Percentiles rank a stretch among this genome's conserved stretches.
These are phyloP conservation scores for Syrrhaptes paradoxus DNA, from an alignment of 2,113 vertebrate species.

Conservation along the genomic window DNA sequence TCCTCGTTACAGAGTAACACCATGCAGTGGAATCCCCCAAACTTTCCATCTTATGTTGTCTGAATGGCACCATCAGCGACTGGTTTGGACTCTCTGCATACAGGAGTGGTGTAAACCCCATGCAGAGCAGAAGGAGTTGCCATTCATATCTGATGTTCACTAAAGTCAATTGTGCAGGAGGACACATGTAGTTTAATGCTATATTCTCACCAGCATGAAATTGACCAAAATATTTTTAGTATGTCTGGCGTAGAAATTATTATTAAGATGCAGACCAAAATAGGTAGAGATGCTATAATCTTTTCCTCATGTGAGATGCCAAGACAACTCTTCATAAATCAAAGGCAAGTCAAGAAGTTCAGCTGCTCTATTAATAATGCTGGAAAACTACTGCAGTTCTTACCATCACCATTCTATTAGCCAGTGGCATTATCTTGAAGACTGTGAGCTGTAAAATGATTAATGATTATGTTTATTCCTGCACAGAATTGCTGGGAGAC, in stretches of 20 bases:
- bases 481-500: not conserved
- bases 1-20: not conserved
- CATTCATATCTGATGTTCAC: not conserved
- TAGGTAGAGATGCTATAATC: not conserved
- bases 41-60: not conserved
- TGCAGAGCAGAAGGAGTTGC: not conserved
- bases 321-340: not conserved
- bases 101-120: not conserved
- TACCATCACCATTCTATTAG: not conserved
- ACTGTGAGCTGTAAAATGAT: not conserved
- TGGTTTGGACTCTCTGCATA: not conserved
- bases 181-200: not conserved
- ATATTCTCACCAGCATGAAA: not conserved
- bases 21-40: not conserved
- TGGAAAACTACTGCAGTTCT: not conserved
- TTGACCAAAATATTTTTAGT: not conserved
- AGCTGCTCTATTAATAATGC: not conserved
- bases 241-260: not conserved
- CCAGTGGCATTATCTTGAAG: not conserved
- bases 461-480: slow-evolving; percentile 32
- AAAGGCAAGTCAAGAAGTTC: not conserved
- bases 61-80: not conserved
- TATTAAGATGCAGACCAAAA: not conserved
- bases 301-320: not conserved
- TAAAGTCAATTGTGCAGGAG: not conserved